A percentile compares a stretch with the other conserved stretches of the same genome.
Evolutionary conservation across 2,113 vertebrate genomes (phyloP).

Genomic region (Protobothrops mucrosquamatus): DNA sequence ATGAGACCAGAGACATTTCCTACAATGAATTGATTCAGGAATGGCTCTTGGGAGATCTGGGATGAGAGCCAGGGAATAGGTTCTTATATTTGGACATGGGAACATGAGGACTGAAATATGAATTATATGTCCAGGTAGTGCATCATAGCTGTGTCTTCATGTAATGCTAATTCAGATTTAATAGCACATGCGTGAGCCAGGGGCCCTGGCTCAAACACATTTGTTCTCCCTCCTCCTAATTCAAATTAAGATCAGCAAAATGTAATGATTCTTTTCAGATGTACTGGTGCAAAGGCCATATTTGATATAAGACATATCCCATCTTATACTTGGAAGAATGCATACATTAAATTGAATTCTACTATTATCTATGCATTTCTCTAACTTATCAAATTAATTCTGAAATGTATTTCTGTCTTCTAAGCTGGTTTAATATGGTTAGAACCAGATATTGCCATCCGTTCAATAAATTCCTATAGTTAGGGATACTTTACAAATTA

Average conservation of each 20-base stretch:
- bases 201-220: not conserved
- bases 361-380: not conserved
- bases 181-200: not conserved
- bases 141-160: not conserved
- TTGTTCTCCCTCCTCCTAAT: not conserved
- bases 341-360: not conserved
- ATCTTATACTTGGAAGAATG: not conserved
- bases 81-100: not conserved
- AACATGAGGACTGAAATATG: not conserved
- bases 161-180: not conserved
- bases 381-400: not conserved
- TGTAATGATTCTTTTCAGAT: not conserved
- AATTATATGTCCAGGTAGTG: not conserved
- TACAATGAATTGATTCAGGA: not conserved
- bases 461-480: not conserved
- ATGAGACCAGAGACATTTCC: not conserved
- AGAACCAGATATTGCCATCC: not conserved
- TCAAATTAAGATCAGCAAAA: not conserved
- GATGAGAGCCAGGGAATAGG: not conserved
- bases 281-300: not conserved
- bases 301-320: not conserved
- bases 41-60: accelerated
- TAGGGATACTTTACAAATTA: not conserved
- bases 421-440: not conserved
- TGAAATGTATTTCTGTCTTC: not conserved